Evolutionary conservation across 2,113 vertebrate genomes (phyloP).

Genomic region (Scopus umbretta): DNA sequence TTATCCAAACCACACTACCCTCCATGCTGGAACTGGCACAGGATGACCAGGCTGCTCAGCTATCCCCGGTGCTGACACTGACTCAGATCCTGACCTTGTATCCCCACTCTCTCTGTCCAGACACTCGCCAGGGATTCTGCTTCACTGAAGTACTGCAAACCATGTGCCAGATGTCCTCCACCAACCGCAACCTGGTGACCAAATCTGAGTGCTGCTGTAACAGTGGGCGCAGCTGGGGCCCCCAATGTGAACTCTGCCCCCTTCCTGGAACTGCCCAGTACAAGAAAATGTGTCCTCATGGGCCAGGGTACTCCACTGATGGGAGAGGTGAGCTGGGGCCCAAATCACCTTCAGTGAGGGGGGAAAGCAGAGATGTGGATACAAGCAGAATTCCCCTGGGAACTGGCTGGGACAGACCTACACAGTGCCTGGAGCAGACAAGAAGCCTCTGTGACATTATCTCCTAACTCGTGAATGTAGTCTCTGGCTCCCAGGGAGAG

Average conservation of each 20-base stretch:
- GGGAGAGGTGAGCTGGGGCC: slow-evolving; percentile 79
- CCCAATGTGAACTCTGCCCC: slow-evolving; percentile 89
- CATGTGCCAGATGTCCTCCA: slow-evolving; percentile 86
- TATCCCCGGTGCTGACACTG: background rate
- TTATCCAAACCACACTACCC: background rate
- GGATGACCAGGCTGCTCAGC: background rate
- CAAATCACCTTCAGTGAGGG: background rate
- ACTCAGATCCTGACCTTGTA: background rate
- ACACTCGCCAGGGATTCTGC: slow-evolving; percentile 88
- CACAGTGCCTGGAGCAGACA: background rate
- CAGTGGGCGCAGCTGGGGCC: slow-evolving; percentile 86
- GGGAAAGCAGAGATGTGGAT: background rate
- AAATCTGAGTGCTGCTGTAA: slow-evolving; percentile 93
- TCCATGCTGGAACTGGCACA: accelerated
- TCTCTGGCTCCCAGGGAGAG: background rate
- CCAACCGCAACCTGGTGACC: slow-evolving; percentile 84
- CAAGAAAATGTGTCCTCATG: slow-evolving; percentile 92
- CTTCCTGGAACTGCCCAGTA: slow-evolving; percentile 86
- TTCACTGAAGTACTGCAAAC: slow-evolving; percentile 88
- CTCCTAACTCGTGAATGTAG: background rate
- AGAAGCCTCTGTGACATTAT: accelerated
- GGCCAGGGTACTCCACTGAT: slow-evolving; percentile 86
- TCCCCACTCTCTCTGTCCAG: slow-evolving; percentile 47
- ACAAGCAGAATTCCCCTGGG: background rate
- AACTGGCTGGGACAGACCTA: background rate